Evolutionary conservation across 1,140 invertebrate species (phyloP).

Genomic region (Ectropis grisescens): DNA sequence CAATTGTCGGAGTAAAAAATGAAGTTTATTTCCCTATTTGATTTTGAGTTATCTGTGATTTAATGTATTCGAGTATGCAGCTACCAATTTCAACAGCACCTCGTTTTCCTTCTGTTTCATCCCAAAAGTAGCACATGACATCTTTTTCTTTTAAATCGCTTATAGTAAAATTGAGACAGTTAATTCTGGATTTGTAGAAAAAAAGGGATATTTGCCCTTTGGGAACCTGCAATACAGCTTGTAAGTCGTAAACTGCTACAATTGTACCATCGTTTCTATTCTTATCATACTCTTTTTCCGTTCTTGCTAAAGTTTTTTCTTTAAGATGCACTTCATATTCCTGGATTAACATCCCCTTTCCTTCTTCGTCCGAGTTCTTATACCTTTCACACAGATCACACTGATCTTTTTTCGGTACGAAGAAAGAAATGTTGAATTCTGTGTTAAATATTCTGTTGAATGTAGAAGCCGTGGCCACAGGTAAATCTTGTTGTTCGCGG

Average conservation of each 20-base stretch:
- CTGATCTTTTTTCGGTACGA: slow-evolving; percentile 48
- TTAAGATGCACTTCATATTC: slow-evolving; percentile 27
- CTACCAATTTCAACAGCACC: too few species aligned
- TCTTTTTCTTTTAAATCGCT: slow-evolving; percentile 7
- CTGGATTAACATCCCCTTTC: slow-evolving; percentile 14
- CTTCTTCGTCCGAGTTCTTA: slow-evolving; percentile 23
- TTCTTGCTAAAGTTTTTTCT: slow-evolving; percentile 25
- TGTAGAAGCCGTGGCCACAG: too few species aligned
- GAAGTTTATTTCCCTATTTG: too few species aligned
- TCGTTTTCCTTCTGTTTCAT: too few species aligned
- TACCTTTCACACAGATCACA: slow-evolving; percentile 36
- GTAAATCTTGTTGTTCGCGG: too few species aligned
- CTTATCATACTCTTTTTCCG: slow-evolving; percentile 37
- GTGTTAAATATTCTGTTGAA: slow-evolving; percentile 25
- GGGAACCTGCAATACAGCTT: slow-evolving; percentile 11
- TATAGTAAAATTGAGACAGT: slow-evolving; percentile 9
- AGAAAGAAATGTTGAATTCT: slow-evolving; percentile 39
- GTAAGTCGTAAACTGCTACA: slow-evolving; percentile 10
- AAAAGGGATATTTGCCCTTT: slow-evolving; percentile 12
- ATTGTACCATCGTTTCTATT: slow-evolving; percentile 6
- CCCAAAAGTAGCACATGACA: too few species aligned
- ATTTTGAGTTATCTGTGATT: too few species aligned
- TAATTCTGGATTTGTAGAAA: slow-evolving; percentile 12
- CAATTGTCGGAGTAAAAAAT: slow-evolving; percentile 5
- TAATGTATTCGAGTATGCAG: too few species aligned